Base-by-base conservation (phyloP, 2,797 vertebrate species). In the Apogon talboti region DNA sequence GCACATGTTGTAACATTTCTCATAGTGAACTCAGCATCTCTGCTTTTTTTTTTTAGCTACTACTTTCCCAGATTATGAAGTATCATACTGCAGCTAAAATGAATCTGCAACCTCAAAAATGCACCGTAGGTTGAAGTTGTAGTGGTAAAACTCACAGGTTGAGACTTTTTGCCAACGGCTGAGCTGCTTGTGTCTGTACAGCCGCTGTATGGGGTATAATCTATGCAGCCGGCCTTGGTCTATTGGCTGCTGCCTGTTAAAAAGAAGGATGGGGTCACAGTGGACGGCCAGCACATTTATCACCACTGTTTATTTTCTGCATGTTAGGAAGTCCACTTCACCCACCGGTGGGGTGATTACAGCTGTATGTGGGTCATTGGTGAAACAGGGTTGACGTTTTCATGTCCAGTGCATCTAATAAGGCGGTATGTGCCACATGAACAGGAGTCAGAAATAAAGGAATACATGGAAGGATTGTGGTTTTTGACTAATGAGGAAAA, bases 171-270 rank as follows among this genome's bases (percentile, higher is more conserved):
- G n/a, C n/a, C n/a, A n/a, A n/a, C n/a, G n/a, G 41, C 54, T 28
- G 24, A 5, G 6, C 3, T 11, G 66, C 24, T 37, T 66, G 37
- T 49, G 46, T 44, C 33, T 5, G 47, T 57, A n/a, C 52, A 21
- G 62, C 47, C 52, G 11, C 30, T 73, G 47, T 47, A 57, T 49
- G 13, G 35, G 65, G 51, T 67, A 62, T 73, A 76, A 82, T 74
- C 66, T 68, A 76, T 71, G 78, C 69, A 18, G 72, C 63, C 6
- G 65, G 62, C 76, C 78, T 63, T 14, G 53, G 18, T 65, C 52
- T 66, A 72, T 76, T 80, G 82, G 71, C 78, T 69, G 76, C 75
- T 76, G 74, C 62, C 70, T 28, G 62, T 84, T 80, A 85, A 66
- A 48, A 14, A 66, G 83, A 87, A 69, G 51, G 74, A 84, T 79